Base-by-base conservation (phyloP, 2,888 invertebrate genomes). In the Stenichneumon culpator region DNA sequence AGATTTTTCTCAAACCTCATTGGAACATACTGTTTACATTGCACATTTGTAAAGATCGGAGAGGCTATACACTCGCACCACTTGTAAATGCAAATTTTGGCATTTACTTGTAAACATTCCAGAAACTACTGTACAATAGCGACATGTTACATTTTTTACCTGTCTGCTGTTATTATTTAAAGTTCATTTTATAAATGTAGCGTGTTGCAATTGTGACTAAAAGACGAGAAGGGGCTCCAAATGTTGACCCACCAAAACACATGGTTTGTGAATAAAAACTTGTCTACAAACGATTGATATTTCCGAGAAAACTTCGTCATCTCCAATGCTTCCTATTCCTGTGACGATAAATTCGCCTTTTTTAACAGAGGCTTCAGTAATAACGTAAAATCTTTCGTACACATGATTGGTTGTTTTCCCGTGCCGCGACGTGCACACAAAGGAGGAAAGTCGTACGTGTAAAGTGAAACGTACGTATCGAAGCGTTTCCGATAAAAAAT, bases 211-310 rank as follows among this genome's bases (percentile, higher is more conserved):
- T 39, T 39, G 11, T 11, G 39, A 39, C 39, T 39, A 11, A 39
- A 39, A 39, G 11, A 39, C 0, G 14, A 44, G 44, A 44, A 11
- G 4, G 4, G 3, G 44, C 4, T 44, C 3, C 16, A 44, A 44
- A 44, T 44, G 44, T 39, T 39, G 39, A 3, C 22, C 11, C n/a
- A 39, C 11, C 11, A 68, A 44, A 22, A 14, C 25, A 16, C 39
- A 68, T 28, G 14, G 63, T 44, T 78, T 22, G 69, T 70, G 47
- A 78, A 82, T 82, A 82, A 82, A 82, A 82, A 82, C 82, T 72
- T 60, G 54, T 72, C 57, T 72, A 67, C 68, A 75, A 72, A 72
- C 50, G 28, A 39, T 50, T 22, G 28, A 65, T 82, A 65, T 52
- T 52, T 65, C 39, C 16, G 14, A 11, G 67, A 81, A 78, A 57